phyloP scores from a whole-genome alignment of 2,797 vertebrate species.

The Malurus splendens region DNA sequence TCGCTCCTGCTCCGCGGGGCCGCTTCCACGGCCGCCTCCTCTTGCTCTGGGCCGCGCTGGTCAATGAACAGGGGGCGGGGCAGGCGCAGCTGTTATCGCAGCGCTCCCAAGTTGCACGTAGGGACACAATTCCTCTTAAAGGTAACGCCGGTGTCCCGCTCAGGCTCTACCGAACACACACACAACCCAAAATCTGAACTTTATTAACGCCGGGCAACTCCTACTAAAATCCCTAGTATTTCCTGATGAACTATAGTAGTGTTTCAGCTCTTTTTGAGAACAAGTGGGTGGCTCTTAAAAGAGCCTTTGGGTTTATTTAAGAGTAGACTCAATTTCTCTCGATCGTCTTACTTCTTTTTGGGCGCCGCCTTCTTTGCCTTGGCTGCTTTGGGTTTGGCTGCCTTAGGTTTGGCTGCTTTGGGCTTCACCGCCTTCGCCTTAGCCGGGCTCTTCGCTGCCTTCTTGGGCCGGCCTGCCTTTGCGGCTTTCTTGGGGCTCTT shows the following conservation, averaged over 20 bases:
- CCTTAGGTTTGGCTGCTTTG: background rate
- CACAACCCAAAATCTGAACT: background rate
- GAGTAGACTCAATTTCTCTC: background rate
- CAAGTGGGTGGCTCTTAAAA: background rate
- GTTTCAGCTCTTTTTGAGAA: background rate
- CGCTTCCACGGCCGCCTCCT: accelerated
- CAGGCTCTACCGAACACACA: accelerated
- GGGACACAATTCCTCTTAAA: no score
- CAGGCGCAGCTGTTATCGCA: background rate
- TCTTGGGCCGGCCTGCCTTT: background rate
- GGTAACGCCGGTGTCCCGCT: accelerated
- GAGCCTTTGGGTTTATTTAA: slow-evolving; percentile 13
- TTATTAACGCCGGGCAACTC: accelerated
- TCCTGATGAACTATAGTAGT: background rate
- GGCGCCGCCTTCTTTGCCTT: background rate
- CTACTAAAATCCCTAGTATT: no score
- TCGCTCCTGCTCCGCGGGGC: background rate
- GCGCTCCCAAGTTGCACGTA: background rate
- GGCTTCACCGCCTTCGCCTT: background rate
- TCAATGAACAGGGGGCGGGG: background rate
- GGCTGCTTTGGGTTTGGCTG: background rate
- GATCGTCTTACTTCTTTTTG: background rate
- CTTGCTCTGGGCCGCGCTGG: accelerated
- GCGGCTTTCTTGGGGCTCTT: background rate
- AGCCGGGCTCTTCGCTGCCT: background rate